These are phyloP conservation scores for Elysia chlorotica DNA, from an alignment of 1,140 invertebrate genomes.

Conservation along the genomic window DNA sequence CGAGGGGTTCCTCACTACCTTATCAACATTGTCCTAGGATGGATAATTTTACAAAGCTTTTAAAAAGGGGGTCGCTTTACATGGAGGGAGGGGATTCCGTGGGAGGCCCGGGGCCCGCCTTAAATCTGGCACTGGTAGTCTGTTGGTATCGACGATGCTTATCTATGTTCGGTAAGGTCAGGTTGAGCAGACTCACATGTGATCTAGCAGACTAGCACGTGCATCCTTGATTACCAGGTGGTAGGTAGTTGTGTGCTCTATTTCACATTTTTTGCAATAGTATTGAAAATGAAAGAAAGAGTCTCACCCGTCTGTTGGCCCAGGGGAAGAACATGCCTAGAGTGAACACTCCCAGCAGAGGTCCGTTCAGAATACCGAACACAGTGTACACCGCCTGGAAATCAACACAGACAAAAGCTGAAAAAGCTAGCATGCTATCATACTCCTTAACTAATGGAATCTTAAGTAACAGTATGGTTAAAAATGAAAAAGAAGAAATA, in stretches of 20 bases:
- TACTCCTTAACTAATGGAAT: too few relatives aligned
- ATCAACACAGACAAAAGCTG: not conserved
- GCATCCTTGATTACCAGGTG: not conserved
- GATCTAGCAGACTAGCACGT: not conserved
- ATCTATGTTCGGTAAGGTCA: not conserved
- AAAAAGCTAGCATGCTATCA: not conserved
- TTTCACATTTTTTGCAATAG: not conserved
- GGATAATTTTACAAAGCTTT: too few relatives aligned
- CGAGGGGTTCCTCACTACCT: too few relatives aligned
- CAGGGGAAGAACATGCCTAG: conserved; percentile 61
- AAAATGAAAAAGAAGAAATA: not conserved
- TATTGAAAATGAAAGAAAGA: not conserved
- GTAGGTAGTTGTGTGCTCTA: not conserved
- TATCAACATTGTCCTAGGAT: too few relatives aligned
- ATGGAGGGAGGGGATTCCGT: too few relatives aligned
- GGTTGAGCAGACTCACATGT: not conserved
- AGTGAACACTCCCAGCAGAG: conserved; percentile 57
- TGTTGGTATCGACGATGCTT: not conserved
- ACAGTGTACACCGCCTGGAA: conserved; percentile 67
- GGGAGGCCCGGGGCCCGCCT: too few relatives aligned
- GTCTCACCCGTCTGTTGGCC: conserved; percentile 47
- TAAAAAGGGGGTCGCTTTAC: too few relatives aligned
- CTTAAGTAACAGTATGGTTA: not conserved
- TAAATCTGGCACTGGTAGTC: not conserved
- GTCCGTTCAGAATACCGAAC: conserved; percentile 56